These are phyloP conservation scores for Mesocricetus auratus DNA, from an alignment of 2,113 vertebrate species.

Conservation along the genomic window DNA sequence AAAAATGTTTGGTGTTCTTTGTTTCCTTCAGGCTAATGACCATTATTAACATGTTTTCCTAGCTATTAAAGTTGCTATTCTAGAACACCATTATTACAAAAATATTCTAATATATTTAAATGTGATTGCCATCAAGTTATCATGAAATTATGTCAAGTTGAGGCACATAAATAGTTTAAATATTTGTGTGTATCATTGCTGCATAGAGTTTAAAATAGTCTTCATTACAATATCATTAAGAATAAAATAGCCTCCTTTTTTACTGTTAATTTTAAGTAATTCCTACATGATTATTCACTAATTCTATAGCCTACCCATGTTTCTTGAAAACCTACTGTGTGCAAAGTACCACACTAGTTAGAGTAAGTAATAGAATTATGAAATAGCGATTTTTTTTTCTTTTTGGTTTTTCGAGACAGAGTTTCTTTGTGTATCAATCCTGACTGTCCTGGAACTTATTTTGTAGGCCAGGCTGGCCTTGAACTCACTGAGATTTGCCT, in stretches of 20 bases:
- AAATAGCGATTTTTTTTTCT: background rate
- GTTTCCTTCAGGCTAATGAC: slow-evolving; percentile 74
- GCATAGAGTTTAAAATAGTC: slow-evolving; percentile 77
- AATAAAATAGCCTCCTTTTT: slow-evolving; percentile 75
- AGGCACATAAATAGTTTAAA: slow-evolving; percentile 81
- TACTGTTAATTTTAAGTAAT: slow-evolving; percentile 73
- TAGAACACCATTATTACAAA: slow-evolving; percentile 79
- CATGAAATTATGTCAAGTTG: slow-evolving; percentile 82
- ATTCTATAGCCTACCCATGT: slow-evolving; percentile 41
- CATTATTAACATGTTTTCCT: slow-evolving; percentile 79
- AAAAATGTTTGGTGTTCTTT: slow-evolving; percentile 71
- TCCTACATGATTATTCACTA: slow-evolving; percentile 61
- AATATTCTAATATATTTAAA: slow-evolving; percentile 85
- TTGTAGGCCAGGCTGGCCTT: too few species aligned
- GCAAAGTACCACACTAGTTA: background rate
- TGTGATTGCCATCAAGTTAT: slow-evolving; percentile 82
- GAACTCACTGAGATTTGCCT: too few species aligned
- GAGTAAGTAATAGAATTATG: slow-evolving; percentile 6
- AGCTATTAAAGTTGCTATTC: slow-evolving; percentile 80
- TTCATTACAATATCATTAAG: slow-evolving; percentile 78
- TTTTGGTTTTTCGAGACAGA: too few species aligned
- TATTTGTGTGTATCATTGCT: slow-evolving; percentile 80
- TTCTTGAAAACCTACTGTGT: slow-evolving; percentile 68
- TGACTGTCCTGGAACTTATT: too few species aligned
- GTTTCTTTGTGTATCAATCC: too few species aligned